Evolutionary conservation across 2,888 invertebrate genomes (phyloP).

Genomic region (Autographa pulchrina): DNA sequence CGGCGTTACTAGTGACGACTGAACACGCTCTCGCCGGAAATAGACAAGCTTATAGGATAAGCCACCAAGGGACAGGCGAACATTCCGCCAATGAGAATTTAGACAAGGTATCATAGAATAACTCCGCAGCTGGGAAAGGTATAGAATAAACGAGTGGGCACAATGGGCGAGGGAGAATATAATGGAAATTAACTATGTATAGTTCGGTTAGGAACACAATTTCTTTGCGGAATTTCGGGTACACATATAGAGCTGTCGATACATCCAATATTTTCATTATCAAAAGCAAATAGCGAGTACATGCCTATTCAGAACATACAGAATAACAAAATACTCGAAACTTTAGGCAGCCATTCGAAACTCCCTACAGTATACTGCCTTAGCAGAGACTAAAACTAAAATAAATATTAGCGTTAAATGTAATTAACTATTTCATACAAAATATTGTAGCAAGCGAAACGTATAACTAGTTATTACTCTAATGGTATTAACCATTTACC

Average conservation of each 20-base stretch:
- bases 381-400: constrained; percentile 43
- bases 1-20: constrained; percentile 13
- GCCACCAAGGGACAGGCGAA: constrained; percentile 38
- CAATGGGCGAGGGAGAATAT: constrained; percentile 22
- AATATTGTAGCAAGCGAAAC: constrained; percentile 60
- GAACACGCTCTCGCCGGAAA: constrained; percentile 46
- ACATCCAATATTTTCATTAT: constrained; percentile 34
- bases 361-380: constrained; percentile 35
- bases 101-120: constrained; percentile 49
- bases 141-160: constrained; percentile 17
- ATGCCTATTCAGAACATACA: constrained; percentile 39
- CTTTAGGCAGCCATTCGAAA: constrained; percentile 42
- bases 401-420: constrained; percentile 42
- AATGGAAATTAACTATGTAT: constrained; percentile 33
- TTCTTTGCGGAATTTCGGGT: constrained; percentile 15
- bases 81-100: constrained; percentile 46
- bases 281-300: constrained; percentile 36
- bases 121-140: constrained; percentile 33
- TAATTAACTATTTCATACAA: constrained; percentile 50
- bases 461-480: constrained; percentile 61
- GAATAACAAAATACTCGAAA: constrained; percentile 37
- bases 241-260: constrained; percentile 31
- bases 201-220: background rate
- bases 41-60: constrained; percentile 56
- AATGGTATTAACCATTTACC: constrained; percentile 67